phyloP scores from a whole-genome alignment of 2,888 invertebrate genomes.

The Acanthococcus lagerstroemiae region DNA sequence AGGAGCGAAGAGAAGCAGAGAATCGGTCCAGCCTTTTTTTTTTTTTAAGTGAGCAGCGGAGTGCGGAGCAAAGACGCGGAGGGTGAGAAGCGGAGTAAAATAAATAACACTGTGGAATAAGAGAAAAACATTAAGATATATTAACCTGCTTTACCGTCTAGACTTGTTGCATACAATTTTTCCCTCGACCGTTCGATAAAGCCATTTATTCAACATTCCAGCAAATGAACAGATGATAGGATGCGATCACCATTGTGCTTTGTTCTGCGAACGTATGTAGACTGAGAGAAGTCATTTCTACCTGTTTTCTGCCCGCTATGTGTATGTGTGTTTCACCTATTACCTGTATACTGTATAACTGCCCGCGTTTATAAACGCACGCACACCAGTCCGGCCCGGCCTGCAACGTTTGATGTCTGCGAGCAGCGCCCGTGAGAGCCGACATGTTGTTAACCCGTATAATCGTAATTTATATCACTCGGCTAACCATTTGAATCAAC shows the following conservation, averaged over 20 bases:
- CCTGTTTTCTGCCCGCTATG: slow-evolving; percentile 14
- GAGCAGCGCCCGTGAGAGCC: slow-evolving; percentile 28
- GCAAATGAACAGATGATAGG: slow-evolving; percentile 29
- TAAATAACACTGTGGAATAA: not conserved
- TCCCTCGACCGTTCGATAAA: slow-evolving; percentile 16
- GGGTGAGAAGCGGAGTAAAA: not conserved
- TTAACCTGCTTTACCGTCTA: slow-evolving; percentile 28
- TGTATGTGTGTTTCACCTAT: slow-evolving; percentile 15
- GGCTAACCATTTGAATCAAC: not conserved
- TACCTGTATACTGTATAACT: no score
- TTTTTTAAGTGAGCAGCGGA: no score
- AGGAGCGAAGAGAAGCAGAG: no score
- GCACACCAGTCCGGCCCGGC: slow-evolving; percentile 1
- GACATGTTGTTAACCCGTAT: slow-evolving; percentile 3
- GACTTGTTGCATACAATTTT: slow-evolving; percentile 24
- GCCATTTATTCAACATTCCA: slow-evolving; percentile 30
- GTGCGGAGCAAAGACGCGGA: not conserved
- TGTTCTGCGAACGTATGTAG: slow-evolving; percentile 27
- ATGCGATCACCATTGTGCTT: slow-evolving; percentile 31
- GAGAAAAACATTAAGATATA: slow-evolving; percentile 28
- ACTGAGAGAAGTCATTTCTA: slow-evolving; percentile 24
- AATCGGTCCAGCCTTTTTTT: no score
- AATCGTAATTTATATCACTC: not conserved
- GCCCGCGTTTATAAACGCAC: no score
- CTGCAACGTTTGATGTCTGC: slow-evolving; percentile 26